Base-by-base conservation (phyloP, 2,797 vertebrate species). In the Sardinella longiceps region DNA sequence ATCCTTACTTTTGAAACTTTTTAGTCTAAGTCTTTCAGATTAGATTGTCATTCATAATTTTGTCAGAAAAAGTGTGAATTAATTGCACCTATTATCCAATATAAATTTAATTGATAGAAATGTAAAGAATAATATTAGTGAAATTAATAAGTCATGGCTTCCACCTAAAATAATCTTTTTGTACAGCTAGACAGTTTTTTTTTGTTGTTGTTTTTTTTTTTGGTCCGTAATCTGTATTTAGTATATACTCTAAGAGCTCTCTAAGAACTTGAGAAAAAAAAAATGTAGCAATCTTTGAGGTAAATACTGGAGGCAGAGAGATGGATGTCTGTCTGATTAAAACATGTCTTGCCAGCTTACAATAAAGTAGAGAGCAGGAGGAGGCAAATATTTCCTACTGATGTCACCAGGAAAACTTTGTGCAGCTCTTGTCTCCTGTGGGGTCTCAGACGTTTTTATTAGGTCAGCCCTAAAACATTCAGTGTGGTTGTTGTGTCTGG, bases 381-480 rank as follows among this genome's bases (percentile, higher is more conserved):
- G 37, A 77, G 70, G 70, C 70, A 43, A 43, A 77, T 77, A 77
- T 77, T 77, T 43, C 70, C 70, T 23, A 77, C 70, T 77, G 70
- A 77, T 77, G 70, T 77, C 70, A 77, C 33, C 33, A 23, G 70
- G 70, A 43, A 77, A 77, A 77, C 70, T 77, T 77, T 77, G 33
- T 43, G 70, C 70, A 39, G 70, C 66, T 77, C 1, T 58, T 18
- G 39, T 39, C 39, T 39, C 70, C 10, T 37, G 66, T 74, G 70
- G 18, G 70, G 70, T 77, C 37, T 39, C 70, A 43, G 70, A 43
- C 70, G 18, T 23, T 20, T 77, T 43, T 77, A 77, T 77, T 39
- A 77, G 37, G 18, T 77, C 70, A 77, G 15, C 33, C 37, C 70
- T 77, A 43, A 77, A 77, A 77, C 1, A 77, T 77, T 10, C 10